Conservation (phyloP, 2,888 invertebrate species). For the Synergus gifuensis region DNA sequence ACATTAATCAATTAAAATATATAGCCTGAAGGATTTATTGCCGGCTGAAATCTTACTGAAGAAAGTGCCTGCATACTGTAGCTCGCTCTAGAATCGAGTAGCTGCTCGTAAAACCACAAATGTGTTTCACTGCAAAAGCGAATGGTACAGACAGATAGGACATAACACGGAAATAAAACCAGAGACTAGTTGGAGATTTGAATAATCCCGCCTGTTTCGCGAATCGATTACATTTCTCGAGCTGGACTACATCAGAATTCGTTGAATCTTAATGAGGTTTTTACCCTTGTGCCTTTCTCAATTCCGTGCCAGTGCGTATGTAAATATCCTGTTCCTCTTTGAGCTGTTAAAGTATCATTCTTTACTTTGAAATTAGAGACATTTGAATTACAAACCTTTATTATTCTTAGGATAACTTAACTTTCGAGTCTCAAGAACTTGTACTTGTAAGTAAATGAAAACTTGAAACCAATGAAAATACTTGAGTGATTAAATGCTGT, state of each 20-base stretch:
- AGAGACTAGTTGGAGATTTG: conserved; percentile 58
- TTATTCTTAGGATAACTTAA: not conserved
- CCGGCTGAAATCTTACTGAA: conserved; percentile 9
- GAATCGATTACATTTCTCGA: conserved; percentile 56
- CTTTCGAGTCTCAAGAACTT: not conserved
- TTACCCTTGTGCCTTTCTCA: conserved; percentile 40
- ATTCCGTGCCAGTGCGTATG: conserved; percentile 27
- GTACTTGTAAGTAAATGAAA: conserved; percentile 5
- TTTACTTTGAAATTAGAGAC: conserved; percentile 22
- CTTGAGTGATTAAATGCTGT: not conserved
- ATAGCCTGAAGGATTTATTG: not conserved
- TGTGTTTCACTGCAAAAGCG: conserved; percentile 58
- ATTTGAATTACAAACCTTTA: conserved; percentile 32
- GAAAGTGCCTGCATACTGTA: conserved; percentile 19
- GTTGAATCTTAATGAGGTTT: conserved; percentile 58
- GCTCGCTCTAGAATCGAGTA: conserved; percentile 15
- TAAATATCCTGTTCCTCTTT: conserved; percentile 28
- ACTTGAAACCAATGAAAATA: not conserved
- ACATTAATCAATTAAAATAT: not conserved
- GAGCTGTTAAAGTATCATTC: conserved; percentile 12
- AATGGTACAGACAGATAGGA: conserved; percentile 58
- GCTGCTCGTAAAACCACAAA: conserved; percentile 58
- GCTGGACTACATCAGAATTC: conserved; percentile 53
- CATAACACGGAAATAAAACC: conserved; percentile 58
- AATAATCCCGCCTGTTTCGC: conserved; percentile 58